A percentile compares a stretch with the other conserved stretches of the same genome.
Conservation (phyloP, 2,888 invertebrate genomes). For the Philonicus albiceps region DNA sequence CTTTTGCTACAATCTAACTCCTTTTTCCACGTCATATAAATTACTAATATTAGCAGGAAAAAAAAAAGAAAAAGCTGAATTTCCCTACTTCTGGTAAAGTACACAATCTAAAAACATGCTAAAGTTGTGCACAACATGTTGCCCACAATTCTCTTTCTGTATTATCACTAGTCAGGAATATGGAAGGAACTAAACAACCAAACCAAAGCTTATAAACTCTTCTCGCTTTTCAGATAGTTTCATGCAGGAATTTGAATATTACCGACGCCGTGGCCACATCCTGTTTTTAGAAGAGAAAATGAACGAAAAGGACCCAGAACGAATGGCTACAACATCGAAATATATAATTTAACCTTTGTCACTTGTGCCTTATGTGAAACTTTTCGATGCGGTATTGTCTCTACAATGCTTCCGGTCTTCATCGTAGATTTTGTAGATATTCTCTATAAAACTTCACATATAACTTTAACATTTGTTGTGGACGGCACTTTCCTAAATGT, state of each 20-base stretch:
- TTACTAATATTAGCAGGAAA: not conserved
- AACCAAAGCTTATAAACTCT: slow-evolving; percentile 30
- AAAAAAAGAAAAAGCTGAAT: too few species aligned
- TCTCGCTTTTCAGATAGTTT: slow-evolving; percentile 20
- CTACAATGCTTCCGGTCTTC: slow-evolving; percentile 25
- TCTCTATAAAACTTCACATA: not conserved
- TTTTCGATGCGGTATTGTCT: slow-evolving; percentile 26
- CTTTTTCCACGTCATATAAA: not conserved
- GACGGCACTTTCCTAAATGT: not conserved
- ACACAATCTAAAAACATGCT: slow-evolving; percentile 3
- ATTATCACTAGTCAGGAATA: slow-evolving; percentile 19
- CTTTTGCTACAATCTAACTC: too few species aligned
- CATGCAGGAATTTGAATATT: slow-evolving; percentile 34
- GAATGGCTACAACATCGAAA: not conserved
- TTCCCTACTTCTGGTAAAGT: not conserved
- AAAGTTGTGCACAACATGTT: slow-evolving; percentile 31
- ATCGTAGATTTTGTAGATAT: slow-evolving; percentile 2
- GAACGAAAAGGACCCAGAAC: not conserved
- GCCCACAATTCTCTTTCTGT: slow-evolving; percentile 23
- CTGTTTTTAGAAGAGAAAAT: slow-evolving; percentile 3
- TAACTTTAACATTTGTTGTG: slow-evolving; percentile 17
- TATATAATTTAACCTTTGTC: slow-evolving; percentile 30
- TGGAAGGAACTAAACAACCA: slow-evolving; percentile 3
- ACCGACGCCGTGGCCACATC: slow-evolving; percentile 19
- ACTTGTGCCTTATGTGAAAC: slow-evolving; percentile 28